Base-by-base conservation (phyloP, 2,113 vertebrate species). In the Zosterops lateralis region DNA sequence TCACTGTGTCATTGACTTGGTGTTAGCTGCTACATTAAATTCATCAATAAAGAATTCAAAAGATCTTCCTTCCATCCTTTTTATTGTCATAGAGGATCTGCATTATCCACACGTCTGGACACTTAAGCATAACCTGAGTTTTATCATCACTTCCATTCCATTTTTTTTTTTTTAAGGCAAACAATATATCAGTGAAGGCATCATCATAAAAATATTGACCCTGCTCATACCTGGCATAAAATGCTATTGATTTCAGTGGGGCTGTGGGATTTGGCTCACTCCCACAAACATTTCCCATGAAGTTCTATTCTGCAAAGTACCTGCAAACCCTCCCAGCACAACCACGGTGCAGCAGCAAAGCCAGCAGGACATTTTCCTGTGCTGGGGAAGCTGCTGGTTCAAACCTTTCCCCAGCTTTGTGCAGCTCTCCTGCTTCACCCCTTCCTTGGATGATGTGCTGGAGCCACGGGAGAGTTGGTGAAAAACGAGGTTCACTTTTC, bases 161-260 rank as follows among this genome's bases (percentile, higher is more conserved):
- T 48, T 65, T 89, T 90, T 93, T 93, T 48, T 90, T 93, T 93
- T 87, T 87, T 54, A 70, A 76, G 68, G 78, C 75, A 83, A 89
- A 54, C 13, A 32, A 29, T 85, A 12, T 71, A 85, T 85, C 87
- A 96, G 31, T 44, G 38, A 90, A 85, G 54, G 60, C 71, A 79
- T 70, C 58, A 54, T 87, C 89, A 40, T 76, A 71, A 95, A 95
- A 95, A 91, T 53, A 91, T 40, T 87, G 67, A 73, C 45, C 54
- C 66, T n/a, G 50, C 42, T 91, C 45, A 82, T 58, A 61, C 34
- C 71, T 64, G 60, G 14, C 20, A 85, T 83, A 89, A 93, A 93
- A 70, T 17, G 14, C 14, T 82, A 87, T 79, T 73, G 67, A 92
- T 92, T 93, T 83, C 89, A 93, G 31, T 4, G 15, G 21, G 32